Evolutionary conservation across 2,113 vertebrate genomes (phyloP).

Genomic region (Corythornis madagascariensis): DNA sequence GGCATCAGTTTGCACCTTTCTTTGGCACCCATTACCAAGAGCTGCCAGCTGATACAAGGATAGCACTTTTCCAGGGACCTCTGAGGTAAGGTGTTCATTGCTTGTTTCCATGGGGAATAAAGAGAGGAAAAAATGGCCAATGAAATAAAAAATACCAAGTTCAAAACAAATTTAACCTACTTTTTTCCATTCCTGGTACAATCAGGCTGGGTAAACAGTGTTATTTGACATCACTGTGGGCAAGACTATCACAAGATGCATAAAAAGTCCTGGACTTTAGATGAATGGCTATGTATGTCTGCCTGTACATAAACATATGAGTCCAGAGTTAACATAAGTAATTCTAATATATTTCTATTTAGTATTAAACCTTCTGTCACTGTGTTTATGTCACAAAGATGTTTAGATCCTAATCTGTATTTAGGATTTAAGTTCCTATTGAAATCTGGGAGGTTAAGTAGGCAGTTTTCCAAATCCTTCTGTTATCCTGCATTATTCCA

Average conservation of each 20-base stretch:
- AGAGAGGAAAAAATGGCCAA: background rate
- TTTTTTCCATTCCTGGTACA: background rate
- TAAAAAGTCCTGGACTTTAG: background rate
- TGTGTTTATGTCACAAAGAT: background rate
- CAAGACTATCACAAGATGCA: background rate
- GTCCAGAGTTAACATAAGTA: background rate
- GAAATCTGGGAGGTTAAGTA: background rate
- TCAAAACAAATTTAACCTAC: background rate
- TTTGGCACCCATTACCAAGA: background rate
- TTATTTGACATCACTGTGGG: background rate
- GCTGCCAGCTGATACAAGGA: background rate
- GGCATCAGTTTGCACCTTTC: background rate
- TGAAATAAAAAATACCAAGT: background rate
- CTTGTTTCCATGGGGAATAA: background rate
- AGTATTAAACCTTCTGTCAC: background rate
- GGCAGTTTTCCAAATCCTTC: background rate
- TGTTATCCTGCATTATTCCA: background rate
- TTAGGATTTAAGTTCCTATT: background rate
- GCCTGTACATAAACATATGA: background rate
- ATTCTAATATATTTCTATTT: background rate
- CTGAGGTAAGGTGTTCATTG: background rate
- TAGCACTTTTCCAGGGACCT: background rate
- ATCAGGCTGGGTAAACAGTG: background rate
- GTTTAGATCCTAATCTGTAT: background rate
- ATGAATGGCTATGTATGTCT: background rate